A percentile compares a stretch with the other conserved stretches of the same genome.
Conservation (phyloP, 2,797 vertebrate genomes). For the Pagetopsis macropterus region DNA sequence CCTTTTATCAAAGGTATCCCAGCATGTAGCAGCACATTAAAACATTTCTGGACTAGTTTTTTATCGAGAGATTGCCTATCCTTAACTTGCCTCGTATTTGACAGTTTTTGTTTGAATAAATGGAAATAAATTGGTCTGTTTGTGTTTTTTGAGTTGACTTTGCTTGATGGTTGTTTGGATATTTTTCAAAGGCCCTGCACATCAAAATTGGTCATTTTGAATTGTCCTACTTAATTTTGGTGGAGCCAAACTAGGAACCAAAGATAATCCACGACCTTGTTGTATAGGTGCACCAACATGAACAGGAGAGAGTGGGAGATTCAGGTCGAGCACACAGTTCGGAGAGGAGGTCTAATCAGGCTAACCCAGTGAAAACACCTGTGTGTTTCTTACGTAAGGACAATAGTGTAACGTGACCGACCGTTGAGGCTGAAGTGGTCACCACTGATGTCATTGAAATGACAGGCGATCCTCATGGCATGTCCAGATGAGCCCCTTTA, state of each 20-base stretch:
- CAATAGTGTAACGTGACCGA: conserved; percentile 11
- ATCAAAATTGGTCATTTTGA: neutral
- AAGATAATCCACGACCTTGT: neutral
- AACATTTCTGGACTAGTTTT: neutral
- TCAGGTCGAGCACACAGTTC: conserved; percentile 1
- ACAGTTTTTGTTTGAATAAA: neutral
- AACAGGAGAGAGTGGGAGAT: neutral
- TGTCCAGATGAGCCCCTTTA: conserved; percentile 31
- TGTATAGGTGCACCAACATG: conserved; percentile 3
- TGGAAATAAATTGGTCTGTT: neutral
- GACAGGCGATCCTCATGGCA: conserved; percentile 25
- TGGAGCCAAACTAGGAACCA: neutral
- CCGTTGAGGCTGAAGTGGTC: conserved; percentile 6
- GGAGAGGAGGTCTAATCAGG: neutral
- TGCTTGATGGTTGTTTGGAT: neutral
- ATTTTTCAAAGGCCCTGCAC: neutral
- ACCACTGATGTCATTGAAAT: conserved; percentile 36
- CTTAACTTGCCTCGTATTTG: neutral
- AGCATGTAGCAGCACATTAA: neutral
- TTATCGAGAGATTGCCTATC: neutral
- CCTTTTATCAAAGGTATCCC: neutral
- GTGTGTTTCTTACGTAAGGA: neutral
- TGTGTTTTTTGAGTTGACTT: neutral
- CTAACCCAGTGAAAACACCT: conserved; percentile 6
- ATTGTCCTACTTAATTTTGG: neutral